Percentiles rank a stretch among this genome's conserved stretches.
Evolutionary conservation across 2,113 vertebrate species (phyloP).

Genomic region (Peromyscus leucopus): DNA sequence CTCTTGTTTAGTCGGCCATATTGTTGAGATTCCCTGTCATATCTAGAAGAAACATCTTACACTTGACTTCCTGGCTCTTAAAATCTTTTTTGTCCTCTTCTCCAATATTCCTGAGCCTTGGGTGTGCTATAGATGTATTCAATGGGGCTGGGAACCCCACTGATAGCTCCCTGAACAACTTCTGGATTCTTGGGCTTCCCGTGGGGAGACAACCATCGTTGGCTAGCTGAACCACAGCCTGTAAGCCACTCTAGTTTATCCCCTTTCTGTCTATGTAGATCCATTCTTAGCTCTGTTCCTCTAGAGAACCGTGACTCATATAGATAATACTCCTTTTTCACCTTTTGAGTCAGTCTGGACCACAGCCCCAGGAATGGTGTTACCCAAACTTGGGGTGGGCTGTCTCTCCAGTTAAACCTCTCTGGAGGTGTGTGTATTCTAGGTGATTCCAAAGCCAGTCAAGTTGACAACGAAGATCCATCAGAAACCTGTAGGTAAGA

Average conservation of each 20-base stretch:
- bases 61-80: not conserved
- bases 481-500: not conserved
- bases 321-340: not conserved
- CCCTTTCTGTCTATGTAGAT: not conserved
- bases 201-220: not conserved
- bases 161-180: too few species aligned
- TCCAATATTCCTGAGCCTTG: not conserved
- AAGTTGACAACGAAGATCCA: not conserved
- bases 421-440: not conserved
- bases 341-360: not conserved
- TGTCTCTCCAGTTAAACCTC: not conserved
- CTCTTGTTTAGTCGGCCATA: not conserved
- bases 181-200: not conserved
- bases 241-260: not conserved
- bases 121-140: not conserved
- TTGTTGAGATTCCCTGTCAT: not conserved
- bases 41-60: not conserved
- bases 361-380: not conserved
- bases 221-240: not conserved
- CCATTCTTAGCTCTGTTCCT: not conserved
- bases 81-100: not conserved
- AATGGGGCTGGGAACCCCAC: not conserved
- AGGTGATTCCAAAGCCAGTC: not conserved
- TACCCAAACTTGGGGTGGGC: not conserved
- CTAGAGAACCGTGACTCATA: not conserved